Evolutionary conservation across 2,888 invertebrate genomes (phyloP).

Genomic region (Andrena praecox): DNA sequence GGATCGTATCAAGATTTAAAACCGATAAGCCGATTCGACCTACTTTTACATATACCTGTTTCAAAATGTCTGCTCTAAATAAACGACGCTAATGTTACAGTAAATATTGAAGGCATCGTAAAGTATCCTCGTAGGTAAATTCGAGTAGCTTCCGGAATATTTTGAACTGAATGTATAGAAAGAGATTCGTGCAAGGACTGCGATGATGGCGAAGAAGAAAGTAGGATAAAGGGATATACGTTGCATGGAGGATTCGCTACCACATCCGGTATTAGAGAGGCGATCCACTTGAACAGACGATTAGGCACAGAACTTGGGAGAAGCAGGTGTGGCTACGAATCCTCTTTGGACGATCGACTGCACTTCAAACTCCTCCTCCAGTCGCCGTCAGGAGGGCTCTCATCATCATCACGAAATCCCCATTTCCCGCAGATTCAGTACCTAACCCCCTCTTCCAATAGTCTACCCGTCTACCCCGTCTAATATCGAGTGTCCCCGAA

Average conservation of each 20-base stretch:
- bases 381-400: constrained; percentile 6
- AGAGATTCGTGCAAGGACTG: too few relatives aligned
- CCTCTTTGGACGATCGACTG: constrained; percentile 31
- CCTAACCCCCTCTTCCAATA: constrained; percentile 15
- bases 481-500: constrained; percentile 23
- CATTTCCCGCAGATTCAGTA: constrained; percentile 30
- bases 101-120: too few relatives aligned
- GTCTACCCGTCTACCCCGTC: background rate
- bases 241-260: background rate
- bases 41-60: too few relatives aligned
- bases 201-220: too few relatives aligned
- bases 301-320: constrained; percentile 29
- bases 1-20: too few relatives aligned
- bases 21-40: too few relatives aligned
- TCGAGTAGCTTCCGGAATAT: too few relatives aligned
- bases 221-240: background rate
- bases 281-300: constrained; percentile 26
- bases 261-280: constrained; percentile 17
- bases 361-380: constrained; percentile 20
- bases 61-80: too few relatives aligned
- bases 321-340: constrained; percentile 31
- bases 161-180: too few relatives aligned
- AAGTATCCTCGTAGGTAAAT: too few relatives aligned
- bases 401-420: constrained; percentile 31
- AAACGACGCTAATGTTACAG: too few relatives aligned